phyloP scores from a whole-genome alignment of 2,888 invertebrate genomes.

The Callyntrura sp. region DNA sequence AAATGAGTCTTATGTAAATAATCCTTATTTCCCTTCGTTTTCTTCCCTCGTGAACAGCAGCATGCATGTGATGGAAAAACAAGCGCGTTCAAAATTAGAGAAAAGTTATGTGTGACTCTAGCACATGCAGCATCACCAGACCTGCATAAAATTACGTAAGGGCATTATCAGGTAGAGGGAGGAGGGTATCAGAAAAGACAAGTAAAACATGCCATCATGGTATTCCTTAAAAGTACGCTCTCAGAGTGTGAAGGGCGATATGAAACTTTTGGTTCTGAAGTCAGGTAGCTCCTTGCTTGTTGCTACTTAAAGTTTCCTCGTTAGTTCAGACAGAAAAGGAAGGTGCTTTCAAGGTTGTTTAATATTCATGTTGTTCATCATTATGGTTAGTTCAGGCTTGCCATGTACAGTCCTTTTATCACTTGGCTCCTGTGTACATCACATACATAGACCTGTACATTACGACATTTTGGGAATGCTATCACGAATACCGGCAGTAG shows the following conservation, averaged over 20 bases:
- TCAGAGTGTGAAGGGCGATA: background rate
- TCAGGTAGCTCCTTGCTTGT: conserved; percentile 30
- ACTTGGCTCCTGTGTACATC: background rate
- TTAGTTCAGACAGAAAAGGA: background rate
- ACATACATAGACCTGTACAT: background rate
- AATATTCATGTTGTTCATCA: conserved; percentile 45
- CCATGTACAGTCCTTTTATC: background rate
- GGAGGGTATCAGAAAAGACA: background rate
- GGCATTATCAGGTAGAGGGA: background rate
- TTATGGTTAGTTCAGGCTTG: background rate
- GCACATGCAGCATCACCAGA: background rate
- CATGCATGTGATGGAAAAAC: background rate
- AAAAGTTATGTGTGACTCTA: too few species aligned
- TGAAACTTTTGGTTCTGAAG: conserved; percentile 26
- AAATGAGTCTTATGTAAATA: conserved; percentile 47
- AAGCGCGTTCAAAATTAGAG: background rate
- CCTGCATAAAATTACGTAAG: background rate
- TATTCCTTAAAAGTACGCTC: background rate
- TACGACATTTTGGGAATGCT: background rate
- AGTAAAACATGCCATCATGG: background rate
- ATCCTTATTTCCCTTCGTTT: conserved; percentile 42
- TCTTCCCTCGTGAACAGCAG: background rate
- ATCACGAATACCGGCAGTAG: background rate
- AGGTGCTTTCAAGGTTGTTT: conserved; percentile 45
- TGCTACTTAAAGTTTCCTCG: conserved; percentile 1